A percentile compares a stretch with the other conserved stretches of the same genome.
phyloP scores from a whole-genome alignment of 2,888 invertebrate species.

The Cephus pygmeus region DNA sequence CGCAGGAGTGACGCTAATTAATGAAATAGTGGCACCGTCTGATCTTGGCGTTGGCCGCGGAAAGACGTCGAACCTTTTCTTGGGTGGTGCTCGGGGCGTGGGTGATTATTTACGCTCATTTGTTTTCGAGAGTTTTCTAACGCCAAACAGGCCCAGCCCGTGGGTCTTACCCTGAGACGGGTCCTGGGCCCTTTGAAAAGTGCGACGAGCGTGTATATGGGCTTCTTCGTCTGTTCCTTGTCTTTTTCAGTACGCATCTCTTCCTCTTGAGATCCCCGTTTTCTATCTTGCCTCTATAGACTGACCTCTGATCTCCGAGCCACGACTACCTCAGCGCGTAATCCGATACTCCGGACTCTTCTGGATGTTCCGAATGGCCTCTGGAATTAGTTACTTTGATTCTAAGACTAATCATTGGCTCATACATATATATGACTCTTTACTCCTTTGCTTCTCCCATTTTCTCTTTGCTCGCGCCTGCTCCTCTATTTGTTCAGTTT shows the following conservation, averaged over 20 bases:
- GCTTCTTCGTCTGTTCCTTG: not conserved
- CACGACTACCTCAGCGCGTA: not conserved
- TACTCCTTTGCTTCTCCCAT: not conserved
- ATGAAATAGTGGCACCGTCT: constrained; percentile 55
- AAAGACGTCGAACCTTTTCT: constrained; percentile 53
- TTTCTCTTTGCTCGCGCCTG: constrained; percentile 5
- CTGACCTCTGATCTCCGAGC: not conserved
- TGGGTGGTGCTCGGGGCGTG: constrained; percentile 41
- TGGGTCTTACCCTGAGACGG: not conserved
- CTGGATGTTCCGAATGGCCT: not conserved
- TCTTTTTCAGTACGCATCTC: not conserved
- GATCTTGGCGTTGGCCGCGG: constrained; percentile 33
- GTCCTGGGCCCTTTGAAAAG: not conserved
- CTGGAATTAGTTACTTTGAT: not conserved
- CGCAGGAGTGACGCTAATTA: constrained; percentile 57
- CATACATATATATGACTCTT: not conserved
- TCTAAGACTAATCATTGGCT: not conserved
- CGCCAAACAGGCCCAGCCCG: not conserved
- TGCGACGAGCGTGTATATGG: too few species aligned
- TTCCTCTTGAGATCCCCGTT: not conserved
- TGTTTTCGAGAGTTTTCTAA: constrained; percentile 16
- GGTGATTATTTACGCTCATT: constrained; percentile 61
- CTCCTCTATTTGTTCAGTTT: constrained; percentile 12
- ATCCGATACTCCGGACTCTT: not conserved
- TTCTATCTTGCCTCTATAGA: not conserved